phyloP scores from a whole-genome alignment of 2,113 vertebrate species.

The Hippocampus zosterae region DNA sequence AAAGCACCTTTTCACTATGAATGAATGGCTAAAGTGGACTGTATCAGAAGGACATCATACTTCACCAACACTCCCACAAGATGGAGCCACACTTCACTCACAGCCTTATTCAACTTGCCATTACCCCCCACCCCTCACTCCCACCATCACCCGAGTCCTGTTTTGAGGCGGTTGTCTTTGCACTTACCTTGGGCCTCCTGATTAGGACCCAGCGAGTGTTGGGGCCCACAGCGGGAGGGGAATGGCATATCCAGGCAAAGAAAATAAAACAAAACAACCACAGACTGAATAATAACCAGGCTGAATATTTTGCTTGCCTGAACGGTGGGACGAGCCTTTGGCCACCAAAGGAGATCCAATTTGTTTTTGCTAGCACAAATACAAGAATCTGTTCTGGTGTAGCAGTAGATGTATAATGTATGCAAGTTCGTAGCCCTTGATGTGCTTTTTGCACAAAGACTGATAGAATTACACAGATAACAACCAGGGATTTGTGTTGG shows the following conservation, averaged over 20 bases:
- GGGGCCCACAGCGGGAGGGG: slow-evolving; percentile 35
- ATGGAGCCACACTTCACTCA: slow-evolving; percentile 42
- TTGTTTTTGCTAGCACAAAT: slow-evolving; percentile 26
- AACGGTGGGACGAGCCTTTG: slow-evolving; percentile 42
- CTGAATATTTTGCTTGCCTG: slow-evolving; percentile 42
- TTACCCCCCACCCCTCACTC: too few relatives aligned
- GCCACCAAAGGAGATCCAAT: slow-evolving; percentile 24
- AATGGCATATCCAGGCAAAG: slow-evolving; percentile 42
- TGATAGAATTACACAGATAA: slow-evolving; percentile 7
- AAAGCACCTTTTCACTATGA: too few relatives aligned
- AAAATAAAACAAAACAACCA: slow-evolving; percentile 1
- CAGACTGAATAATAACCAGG: slow-evolving; percentile 37
- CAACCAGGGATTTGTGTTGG: slow-evolving; percentile 11
- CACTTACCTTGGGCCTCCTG: slow-evolving; percentile 49
- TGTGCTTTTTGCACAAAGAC: slow-evolving; percentile 7
- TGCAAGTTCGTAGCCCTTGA: slow-evolving; percentile 15
- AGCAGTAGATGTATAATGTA: slow-evolving; percentile 9
- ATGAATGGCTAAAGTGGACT: too few relatives aligned
- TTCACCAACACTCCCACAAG: slow-evolving; percentile 34
- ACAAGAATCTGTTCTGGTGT: slow-evolving; percentile 13
- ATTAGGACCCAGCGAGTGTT: slow-evolving; percentile 45
- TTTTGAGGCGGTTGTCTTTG: slow-evolving; percentile 50
- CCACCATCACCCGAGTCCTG: not conserved
- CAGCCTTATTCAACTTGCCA: slow-evolving; percentile 6
- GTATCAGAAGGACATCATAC: not conserved